A percentile compares a stretch with the other conserved stretches of the same genome.
Evolutionary conservation across 92 coral and sea anemone species (phyloP).

Genomic region (Epizoanthus illoricatus): DNA sequence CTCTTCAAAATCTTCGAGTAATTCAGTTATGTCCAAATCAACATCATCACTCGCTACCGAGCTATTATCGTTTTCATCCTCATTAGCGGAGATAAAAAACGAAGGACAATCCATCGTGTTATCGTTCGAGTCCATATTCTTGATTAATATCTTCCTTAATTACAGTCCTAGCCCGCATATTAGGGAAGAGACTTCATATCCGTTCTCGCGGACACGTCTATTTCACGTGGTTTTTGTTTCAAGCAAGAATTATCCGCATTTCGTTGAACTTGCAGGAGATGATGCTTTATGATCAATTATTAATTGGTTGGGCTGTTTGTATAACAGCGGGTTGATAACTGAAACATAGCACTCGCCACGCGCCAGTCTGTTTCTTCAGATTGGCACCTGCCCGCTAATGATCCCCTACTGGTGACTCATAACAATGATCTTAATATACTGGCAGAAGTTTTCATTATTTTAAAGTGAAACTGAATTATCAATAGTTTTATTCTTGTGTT

Average conservation of each 20-base stretch:
- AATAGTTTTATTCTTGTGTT: too few relatives aligned
- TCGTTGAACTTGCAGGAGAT: background rate
- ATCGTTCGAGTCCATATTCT: background rate
- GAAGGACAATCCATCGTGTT: background rate
- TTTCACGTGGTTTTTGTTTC: background rate
- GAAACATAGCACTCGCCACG: background rate
- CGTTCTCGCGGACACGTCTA: too few relatives aligned
- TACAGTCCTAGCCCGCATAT: background rate
- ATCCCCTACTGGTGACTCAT: too few relatives aligned
- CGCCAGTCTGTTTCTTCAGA: background rate
- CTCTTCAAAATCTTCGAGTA: background rate
- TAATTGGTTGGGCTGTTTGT: conserved; percentile 5
- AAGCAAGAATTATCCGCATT: background rate
- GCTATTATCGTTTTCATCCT: background rate
- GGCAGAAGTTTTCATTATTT: too few relatives aligned
- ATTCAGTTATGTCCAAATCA: background rate
- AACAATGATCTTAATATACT: too few relatives aligned
- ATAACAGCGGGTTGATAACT: background rate
- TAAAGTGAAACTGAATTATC: too few relatives aligned
- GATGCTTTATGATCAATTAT: conserved; percentile 8
- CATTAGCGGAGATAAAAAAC: background rate
- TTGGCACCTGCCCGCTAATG: conserved; percentile 4
- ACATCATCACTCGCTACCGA: background rate
- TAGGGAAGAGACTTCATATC: too few relatives aligned
- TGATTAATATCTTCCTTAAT: background rate